phyloP scores from a whole-genome alignment of 2,888 invertebrate species.

The Allophyes oxyacanthae region DNA sequence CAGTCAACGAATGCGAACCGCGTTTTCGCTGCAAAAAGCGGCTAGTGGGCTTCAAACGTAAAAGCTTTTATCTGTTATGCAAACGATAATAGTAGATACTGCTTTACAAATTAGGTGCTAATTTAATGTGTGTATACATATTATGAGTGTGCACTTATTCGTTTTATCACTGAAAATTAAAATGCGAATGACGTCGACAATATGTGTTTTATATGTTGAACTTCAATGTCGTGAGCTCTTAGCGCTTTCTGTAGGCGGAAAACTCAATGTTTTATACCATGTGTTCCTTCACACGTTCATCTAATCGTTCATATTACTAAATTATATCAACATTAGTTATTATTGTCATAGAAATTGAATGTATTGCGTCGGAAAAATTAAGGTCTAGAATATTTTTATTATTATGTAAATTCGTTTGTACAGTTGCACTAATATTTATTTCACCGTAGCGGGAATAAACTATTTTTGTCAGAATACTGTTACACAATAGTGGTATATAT shows the following conservation, averaged over 20 bases:
- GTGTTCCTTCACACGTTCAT: constrained; percentile 46
- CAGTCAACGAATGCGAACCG: too few relatives aligned
- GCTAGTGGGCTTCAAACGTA: too few relatives aligned
- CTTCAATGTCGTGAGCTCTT: constrained; percentile 51
- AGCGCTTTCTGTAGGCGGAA: constrained; percentile 58
- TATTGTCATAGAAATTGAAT: constrained; percentile 54
- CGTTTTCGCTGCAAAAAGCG: too few relatives aligned
- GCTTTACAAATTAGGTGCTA: constrained; percentile 88
- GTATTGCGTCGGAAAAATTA: constrained; percentile 59
- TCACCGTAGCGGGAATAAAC: constrained; percentile 70
- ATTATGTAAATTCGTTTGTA: constrained; percentile 79
- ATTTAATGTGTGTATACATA: constrained; percentile 78
- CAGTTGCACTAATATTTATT: constrained; percentile 77
- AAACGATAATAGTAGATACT: constrained; percentile 71
- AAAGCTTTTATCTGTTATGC: constrained; percentile 73
- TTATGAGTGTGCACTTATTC: constrained; percentile 79
- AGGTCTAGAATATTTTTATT: constrained; percentile 62
- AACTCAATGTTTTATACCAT: constrained; percentile 37
- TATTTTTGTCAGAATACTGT: constrained; percentile 73
- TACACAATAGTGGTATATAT: constrained; percentile 77
- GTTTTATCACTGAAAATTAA: constrained; percentile 72
- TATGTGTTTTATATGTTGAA: constrained; percentile 76
- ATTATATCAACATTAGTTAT: constrained; percentile 48
- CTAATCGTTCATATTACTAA: constrained; percentile 39
- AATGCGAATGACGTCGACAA: constrained; percentile 86